phyloP scores from a whole-genome alignment of 2,797 vertebrate genomes.

The Monodelphis domestica region DNA sequence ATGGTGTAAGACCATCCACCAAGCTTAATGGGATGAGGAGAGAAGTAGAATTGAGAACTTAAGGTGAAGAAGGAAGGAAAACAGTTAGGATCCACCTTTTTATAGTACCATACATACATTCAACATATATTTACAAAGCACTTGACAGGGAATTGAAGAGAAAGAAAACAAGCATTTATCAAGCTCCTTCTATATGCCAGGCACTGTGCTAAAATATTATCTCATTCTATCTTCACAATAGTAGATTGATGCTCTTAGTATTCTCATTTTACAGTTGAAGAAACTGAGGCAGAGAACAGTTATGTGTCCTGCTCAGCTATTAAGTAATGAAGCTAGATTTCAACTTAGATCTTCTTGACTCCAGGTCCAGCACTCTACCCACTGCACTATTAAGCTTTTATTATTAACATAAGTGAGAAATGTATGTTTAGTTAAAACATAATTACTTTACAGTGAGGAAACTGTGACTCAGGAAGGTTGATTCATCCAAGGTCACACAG shows the following conservation, averaged over 20 bases:
- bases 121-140: not conserved
- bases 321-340: not conserved
- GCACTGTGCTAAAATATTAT: not conserved
- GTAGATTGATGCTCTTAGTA: not conserved
- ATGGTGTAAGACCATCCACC: not conserved
- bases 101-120: not conserved
- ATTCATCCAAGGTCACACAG: not conserved
- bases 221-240: not conserved
- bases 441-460: not conserved
- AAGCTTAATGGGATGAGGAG: not conserved
- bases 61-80: not conserved
- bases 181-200: not conserved
- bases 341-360: not conserved
- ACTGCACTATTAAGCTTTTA: not conserved
- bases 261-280: not conserved
- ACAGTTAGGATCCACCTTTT: not conserved
- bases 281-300: not conserved
- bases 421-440: not conserved
- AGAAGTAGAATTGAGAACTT: not conserved
- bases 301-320: not conserved
- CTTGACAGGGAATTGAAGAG: not conserved
- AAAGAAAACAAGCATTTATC: not conserved
- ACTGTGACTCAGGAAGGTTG: not conserved
- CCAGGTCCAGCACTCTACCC: not conserved
- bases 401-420: not conserved